Evolutionary conservation across 2,888 invertebrate species (phyloP), one percentile per base, ranked within the genome.

Genomic region (Drosophila lacicola): DNA sequence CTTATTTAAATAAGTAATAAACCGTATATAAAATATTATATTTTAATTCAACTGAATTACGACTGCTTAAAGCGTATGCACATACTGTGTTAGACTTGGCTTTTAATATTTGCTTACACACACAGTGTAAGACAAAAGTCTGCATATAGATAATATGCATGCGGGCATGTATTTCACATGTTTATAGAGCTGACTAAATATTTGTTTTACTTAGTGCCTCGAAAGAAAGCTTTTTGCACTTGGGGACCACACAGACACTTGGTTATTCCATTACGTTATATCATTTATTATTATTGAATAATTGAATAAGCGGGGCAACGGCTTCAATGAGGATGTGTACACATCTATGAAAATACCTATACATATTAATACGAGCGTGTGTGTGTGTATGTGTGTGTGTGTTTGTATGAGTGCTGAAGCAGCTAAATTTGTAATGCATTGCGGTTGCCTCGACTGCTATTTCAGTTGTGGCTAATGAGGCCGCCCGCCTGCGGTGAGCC

Each of bases 241-340:
- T 75, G 63, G 56, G 56, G 44, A 49, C 36, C 46, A 17, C 66
- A 44, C 25, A 72, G 60, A 78, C 63, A 65, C 78, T 67, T 70
- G 64, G 62, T 64, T 70, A 69, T 74, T 79, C 79, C 70, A 81
- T 76, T 73, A 63, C 69, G 45, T 70, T 62, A 74, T 74, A 81
- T 70, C 85, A 82, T 85, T 80, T 74, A 85, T 80, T 80, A 76
- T 80, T 84, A 84, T 82, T 85, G 73, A 85, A 85, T 84, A 84
- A 84, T 86, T 74, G 77, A 80, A 86, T 83, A 70, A 77, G 74
- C 64, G 58, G 62, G 70, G 41, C 46, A 44, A 57, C n/a, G 55
- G 25, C 50, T 49, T 47, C 11, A 37, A 17, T 25, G 9, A 13
- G 19, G 29, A 21, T 41, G 17, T 39, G 14, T 17, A 11, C 50